Conservation (phyloP, 2,113 vertebrate species). For the Mola mola region DNA sequence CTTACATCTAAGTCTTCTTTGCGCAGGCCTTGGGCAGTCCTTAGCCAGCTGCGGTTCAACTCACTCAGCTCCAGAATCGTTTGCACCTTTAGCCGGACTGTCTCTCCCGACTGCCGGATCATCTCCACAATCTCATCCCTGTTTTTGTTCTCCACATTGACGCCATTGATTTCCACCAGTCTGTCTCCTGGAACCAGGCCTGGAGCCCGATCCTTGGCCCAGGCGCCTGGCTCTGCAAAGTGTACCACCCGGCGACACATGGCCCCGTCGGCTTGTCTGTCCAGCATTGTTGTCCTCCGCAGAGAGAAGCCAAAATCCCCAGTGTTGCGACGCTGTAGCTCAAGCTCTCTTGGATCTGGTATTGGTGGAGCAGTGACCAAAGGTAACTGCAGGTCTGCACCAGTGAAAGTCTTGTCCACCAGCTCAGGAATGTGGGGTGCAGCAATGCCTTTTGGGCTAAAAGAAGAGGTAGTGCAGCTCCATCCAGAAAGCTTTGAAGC, state of each 20-base stretch:
- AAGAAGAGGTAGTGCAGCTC: constrained; percentile 80
- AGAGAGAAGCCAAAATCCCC: constrained; percentile 97
- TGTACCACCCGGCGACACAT: constrained; percentile 89
- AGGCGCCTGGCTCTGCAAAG: constrained; percentile 93
- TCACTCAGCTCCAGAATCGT: constrained; percentile 96
- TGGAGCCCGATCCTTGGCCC: constrained; percentile 88
- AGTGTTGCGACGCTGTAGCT: constrained; percentile 90
- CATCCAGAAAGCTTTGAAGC: constrained; percentile 82
- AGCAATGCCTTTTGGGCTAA: constrained; percentile 52
- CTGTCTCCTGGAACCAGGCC: constrained; percentile 95
- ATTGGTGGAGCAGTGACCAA: constrained; percentile 80
- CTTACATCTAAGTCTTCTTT: constrained; percentile 88
- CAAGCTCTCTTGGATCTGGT: constrained; percentile 85
- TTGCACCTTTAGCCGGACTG: constrained; percentile 92
- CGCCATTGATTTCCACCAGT: constrained; percentile 93
- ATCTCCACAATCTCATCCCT: constrained; percentile 98
- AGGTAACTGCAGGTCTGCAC: constrained; percentile 86
- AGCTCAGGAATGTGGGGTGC: constrained; percentile 82
- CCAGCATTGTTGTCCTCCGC: constrained; percentile 92
- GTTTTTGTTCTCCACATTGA: constrained; percentile 92
- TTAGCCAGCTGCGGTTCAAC: constrained; percentile 92
- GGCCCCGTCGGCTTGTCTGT: constrained; percentile 86
- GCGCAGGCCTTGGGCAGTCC: constrained; percentile 75
- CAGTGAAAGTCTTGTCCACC: constrained; percentile 84
- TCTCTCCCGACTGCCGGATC: constrained; percentile 96